phyloP scores from a whole-genome alignment of 2,113 vertebrate genomes.

The Apeltes quadracus region DNA sequence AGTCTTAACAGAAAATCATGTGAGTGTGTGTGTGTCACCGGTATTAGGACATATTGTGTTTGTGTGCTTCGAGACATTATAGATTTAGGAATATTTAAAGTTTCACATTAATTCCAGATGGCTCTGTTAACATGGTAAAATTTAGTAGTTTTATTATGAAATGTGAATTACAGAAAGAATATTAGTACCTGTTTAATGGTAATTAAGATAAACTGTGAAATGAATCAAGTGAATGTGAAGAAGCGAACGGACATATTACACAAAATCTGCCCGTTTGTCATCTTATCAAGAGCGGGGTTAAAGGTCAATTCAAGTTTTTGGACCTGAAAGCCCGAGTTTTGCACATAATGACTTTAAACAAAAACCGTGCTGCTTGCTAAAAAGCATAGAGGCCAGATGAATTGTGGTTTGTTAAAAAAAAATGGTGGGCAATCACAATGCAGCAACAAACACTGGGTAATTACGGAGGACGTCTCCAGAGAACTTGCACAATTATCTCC shows the following conservation, averaged over 20 bases:
- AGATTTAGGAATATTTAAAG: neutral
- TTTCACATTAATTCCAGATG: constrained; percentile 18
- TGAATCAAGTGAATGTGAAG: neutral
- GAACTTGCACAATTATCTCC: constrained; percentile 63
- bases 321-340: neutral
- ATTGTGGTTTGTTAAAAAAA: constrained; percentile 18
- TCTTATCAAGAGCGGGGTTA: neutral
- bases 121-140: constrained; percentile 21
- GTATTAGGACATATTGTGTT: constrained; percentile 1
- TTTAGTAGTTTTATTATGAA: constrained; percentile 23
- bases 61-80: neutral
- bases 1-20: neutral
- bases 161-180: constrained; percentile 14
- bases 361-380: neutral
- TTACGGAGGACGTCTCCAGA: constrained; percentile 52
- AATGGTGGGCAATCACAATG: constrained; percentile 24
- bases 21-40: neutral
- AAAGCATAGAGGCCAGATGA: constrained; percentile 5
- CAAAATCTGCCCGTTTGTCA: neutral
- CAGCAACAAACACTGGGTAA: constrained; percentile 48
- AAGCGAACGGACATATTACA: neutral
- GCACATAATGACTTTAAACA: neutral
- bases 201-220: constrained; percentile 4
- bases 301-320: neutral
- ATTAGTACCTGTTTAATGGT: neutral